Evolutionary conservation across 2,113 vertebrate species (phyloP).

Genomic region (Oreochromis spilurus): DNA sequence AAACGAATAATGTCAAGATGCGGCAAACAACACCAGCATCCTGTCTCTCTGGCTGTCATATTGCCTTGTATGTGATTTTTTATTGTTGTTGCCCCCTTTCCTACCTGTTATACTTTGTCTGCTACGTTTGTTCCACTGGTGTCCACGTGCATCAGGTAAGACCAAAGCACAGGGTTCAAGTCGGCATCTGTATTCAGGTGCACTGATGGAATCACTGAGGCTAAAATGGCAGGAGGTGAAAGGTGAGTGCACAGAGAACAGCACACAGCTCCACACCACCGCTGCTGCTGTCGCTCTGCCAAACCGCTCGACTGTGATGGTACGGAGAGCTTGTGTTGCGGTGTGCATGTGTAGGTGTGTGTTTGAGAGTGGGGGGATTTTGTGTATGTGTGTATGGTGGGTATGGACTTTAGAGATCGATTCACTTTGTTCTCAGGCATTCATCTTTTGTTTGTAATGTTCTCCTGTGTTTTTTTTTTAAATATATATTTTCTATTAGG

Average conservation of each 20-base stretch:
- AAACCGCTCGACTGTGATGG: conserved; percentile 62
- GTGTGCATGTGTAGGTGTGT: neutral
- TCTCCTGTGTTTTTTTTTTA: neutral
- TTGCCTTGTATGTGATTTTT: conserved; percentile 16
- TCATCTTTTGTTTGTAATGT: conserved; percentile 1
- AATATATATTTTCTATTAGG: conserved; percentile 5
- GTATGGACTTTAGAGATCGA: conserved; percentile 11
- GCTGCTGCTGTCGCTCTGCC: conserved; percentile 57
- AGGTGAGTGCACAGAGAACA: conserved; percentile 66
- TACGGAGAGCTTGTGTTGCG: conserved; percentile 29
- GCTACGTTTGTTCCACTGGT: conserved; percentile 1
- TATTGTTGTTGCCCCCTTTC: neutral
- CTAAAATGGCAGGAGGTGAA: conserved; percentile 73
- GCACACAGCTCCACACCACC: conserved; percentile 52
- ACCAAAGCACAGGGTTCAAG: conserved; percentile 23
- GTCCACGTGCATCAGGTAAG: conserved; percentile 24
- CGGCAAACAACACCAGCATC: conserved; percentile 1
- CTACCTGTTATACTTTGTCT: conserved; percentile 2
- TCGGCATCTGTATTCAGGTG: conserved; percentile 65
- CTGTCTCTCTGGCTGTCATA: conserved; percentile 23
- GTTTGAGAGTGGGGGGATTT: neutral
- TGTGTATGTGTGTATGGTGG: neutral
- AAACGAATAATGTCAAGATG: conserved; percentile 22
- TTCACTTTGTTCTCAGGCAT: conserved; percentile 18
- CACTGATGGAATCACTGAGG: conserved; percentile 71